Base-by-base conservation (phyloP, 2,797 vertebrate genomes). In the Danio choprae region DNA sequence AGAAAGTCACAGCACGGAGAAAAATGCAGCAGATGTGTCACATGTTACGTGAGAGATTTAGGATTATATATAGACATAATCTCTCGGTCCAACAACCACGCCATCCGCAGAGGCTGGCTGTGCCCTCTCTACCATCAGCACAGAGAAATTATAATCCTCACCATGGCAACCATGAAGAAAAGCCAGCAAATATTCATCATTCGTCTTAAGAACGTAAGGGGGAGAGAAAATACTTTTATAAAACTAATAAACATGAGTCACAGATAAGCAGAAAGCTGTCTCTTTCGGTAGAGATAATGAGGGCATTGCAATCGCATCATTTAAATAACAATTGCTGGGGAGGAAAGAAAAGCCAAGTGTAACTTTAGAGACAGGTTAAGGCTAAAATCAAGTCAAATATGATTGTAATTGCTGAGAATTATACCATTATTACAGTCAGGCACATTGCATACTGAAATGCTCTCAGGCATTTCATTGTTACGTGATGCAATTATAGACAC, bases 21-120 rank as follows among this genome's bases (percentile, higher is more conserved):
- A 85, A 7, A 83, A 81, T 48, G 58, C 63, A 77, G 81, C 84
- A 90, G 89, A 90, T 91, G 88, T 89, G 87, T 87, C 77, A 64
- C 46, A 82, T 80, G 86, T 90, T 87, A 87, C 80, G 81, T 75
- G 67, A 87, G 84, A 88, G 88, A 84, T 88, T 85, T 81, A 64
- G 87, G 88, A 92, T 91, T 92, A 93, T 89, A 93, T 90, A 90
- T 89, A 91, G 87, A 90, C 81, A 80, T 90, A 91, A 93, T 91
- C 89, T 90, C 83, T 73, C 71, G 79, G 80, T 88, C 81, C 72
- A 84, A 71, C 84, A 73, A 82, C 70, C 73, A 74, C 36, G 40
- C 84, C 87, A 89, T 87, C 83, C 80, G 60, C 72, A 84, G 79
- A 53, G 18, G 84, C 89, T 83, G 50, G 83, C 84, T 85, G 87